Evolutionary conservation across 2,113 vertebrate genomes (phyloP).

Genomic region (Amphilophus citrinellus): DNA sequence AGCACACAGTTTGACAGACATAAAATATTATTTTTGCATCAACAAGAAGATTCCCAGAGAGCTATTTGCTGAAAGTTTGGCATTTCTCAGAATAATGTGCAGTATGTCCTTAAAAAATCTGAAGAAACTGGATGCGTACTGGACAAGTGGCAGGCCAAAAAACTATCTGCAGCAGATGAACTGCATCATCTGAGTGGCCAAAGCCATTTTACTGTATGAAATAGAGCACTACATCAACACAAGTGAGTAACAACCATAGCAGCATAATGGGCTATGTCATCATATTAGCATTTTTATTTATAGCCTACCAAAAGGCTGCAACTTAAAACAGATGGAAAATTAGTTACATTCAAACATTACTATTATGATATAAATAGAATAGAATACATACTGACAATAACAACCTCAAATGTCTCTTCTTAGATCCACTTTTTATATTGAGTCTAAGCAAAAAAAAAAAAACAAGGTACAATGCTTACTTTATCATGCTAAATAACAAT

Average conservation of each 20-base stretch:
- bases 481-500: not conserved
- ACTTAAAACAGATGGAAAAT: not conserved
- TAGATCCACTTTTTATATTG: not conserved
- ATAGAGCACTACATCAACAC: not conserved
- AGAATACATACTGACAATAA: not conserved
- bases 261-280: not conserved
- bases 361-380: not conserved
- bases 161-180: not conserved
- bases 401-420: not conserved
- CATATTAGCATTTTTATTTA: not conserved
- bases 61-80: not conserved
- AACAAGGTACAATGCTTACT: not conserved
- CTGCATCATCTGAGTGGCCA: not conserved
- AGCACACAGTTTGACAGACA: not conserved
- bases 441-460: not conserved
- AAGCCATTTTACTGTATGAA: not conserved
- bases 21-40: not conserved
- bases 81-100: not conserved
- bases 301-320: not conserved
- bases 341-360: not conserved
- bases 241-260: not conserved
- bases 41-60: not conserved
- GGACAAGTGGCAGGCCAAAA: not conserved
- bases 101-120: not conserved
- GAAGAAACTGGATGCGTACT: not conserved